Percentiles rank a stretch among this genome's conserved stretches.
Conservation (phyloP, 2,888 invertebrate genomes). For the Anagyrus pseudococci region DNA sequence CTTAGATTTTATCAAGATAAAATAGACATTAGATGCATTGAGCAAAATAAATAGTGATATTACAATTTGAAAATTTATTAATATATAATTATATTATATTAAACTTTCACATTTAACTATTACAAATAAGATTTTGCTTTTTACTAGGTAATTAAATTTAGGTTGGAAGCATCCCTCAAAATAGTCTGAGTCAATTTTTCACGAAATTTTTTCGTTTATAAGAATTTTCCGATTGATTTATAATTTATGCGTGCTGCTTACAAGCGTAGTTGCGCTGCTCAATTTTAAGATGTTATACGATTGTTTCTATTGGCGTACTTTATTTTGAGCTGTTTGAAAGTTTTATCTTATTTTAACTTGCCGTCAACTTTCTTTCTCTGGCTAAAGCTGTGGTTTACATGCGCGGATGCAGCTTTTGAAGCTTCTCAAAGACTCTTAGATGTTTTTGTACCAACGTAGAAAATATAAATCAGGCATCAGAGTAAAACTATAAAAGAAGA, state of each 20-base stretch:
- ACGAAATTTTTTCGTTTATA: neutral
- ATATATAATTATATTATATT: too few relatives aligned
- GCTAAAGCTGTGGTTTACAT: conserved; percentile 20
- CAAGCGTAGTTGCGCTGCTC: conserved; percentile 27
- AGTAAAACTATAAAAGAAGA: neutral
- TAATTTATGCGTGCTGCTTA: conserved; percentile 21
- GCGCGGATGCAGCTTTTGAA: conserved; percentile 29
- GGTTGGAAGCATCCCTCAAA: neutral
- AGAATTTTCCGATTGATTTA: neutral
- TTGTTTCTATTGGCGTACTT: neutral
- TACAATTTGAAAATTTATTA: too few relatives aligned
- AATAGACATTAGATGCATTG: too few relatives aligned
- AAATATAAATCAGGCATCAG: neutral
- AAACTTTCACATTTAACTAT: too few relatives aligned
- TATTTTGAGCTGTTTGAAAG: neutral
- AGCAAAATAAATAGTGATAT: too few relatives aligned
- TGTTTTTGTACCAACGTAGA: neutral
- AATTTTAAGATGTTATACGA: conserved; percentile 5
- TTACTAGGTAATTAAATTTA: neutral
- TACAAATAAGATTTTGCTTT: too few relatives aligned
- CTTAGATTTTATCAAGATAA: too few relatives aligned
- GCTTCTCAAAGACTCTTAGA: conserved; percentile 18
- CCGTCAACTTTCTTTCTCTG: neutral
- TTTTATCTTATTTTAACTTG: conserved; percentile 6
- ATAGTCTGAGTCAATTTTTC: neutral